phyloP scores from a whole-genome alignment of 2,797 vertebrate genomes.

The Leucoraja ocellata region DNA sequence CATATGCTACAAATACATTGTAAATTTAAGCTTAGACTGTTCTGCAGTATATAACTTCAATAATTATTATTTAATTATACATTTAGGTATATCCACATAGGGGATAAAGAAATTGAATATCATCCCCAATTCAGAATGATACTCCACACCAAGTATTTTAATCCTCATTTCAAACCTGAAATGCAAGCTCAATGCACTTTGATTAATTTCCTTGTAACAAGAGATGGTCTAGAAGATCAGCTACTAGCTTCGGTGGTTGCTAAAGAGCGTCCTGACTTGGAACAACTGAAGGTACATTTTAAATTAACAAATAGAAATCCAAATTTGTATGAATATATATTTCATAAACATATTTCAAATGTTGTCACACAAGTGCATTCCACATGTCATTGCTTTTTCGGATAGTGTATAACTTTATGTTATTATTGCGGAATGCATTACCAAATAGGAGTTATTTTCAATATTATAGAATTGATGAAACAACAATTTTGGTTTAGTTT shows the following conservation, averaged over 20 bases:
- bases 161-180: slow-evolving; percentile 65
- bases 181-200: slow-evolving; percentile 67
- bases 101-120: slow-evolving; percentile 63
- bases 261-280: slow-evolving; percentile 59
- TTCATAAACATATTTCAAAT: neutral
- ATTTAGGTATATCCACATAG: slow-evolving; percentile 57
- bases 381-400: neutral
- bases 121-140: slow-evolving; percentile 59
- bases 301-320: neutral
- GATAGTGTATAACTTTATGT: neutral
- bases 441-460: neutral
- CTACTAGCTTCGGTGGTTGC: slow-evolving; percentile 62
- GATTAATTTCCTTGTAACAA: slow-evolving; percentile 65
- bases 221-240: slow-evolving; percentile 63
- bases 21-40: neutral
- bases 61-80: neutral
- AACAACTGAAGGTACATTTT: slow-evolving; percentile 55
- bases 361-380: neutral
- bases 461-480: neutral
- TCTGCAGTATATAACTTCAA: neutral
- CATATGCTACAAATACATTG: neutral
- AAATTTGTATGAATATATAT: neutral
- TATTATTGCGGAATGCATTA: neutral
- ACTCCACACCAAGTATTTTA: slow-evolving; percentile 62
- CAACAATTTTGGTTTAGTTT: too few species aligned